Evolutionary conservation across 2,113 vertebrate species (phyloP).

Genomic region (Diadophis punctatus): DNA sequence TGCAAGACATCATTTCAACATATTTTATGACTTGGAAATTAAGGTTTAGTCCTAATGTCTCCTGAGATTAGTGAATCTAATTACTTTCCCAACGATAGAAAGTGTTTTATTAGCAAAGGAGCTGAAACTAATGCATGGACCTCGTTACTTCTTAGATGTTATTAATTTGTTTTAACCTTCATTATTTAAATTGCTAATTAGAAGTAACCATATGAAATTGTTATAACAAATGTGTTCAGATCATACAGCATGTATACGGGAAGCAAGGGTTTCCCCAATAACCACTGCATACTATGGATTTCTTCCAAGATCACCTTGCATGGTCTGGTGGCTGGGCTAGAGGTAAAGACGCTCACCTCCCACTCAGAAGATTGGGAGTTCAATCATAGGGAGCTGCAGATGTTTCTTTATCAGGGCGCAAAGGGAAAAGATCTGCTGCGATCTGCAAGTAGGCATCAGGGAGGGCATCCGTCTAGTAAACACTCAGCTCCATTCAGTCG

Average conservation of each 20-base stretch:
- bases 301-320: background rate
- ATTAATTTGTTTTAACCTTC: background rate
- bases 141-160: background rate
- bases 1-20: slow-evolving; percentile 22
- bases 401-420: too few species aligned
- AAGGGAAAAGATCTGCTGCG: too few species aligned
- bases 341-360: too few species aligned
- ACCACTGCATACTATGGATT: background rate
- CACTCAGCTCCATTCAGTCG: too few species aligned
- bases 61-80: background rate
- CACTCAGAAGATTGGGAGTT: too few species aligned
- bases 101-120: background rate
- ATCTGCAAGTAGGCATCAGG: too few species aligned
- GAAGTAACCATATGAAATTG: background rate
- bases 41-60: background rate
- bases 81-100: background rate
- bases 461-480: too few species aligned
- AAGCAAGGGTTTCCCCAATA: background rate
- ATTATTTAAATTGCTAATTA: background rate
- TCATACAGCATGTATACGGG: background rate
- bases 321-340: background rate
- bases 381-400: too few species aligned
- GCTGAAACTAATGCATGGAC: background rate
- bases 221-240: background rate
- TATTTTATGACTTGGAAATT: slow-evolving; percentile 36